Evolutionary conservation across 2,888 invertebrate genomes (phyloP).

Genomic region (Trachelus tabidus): DNA sequence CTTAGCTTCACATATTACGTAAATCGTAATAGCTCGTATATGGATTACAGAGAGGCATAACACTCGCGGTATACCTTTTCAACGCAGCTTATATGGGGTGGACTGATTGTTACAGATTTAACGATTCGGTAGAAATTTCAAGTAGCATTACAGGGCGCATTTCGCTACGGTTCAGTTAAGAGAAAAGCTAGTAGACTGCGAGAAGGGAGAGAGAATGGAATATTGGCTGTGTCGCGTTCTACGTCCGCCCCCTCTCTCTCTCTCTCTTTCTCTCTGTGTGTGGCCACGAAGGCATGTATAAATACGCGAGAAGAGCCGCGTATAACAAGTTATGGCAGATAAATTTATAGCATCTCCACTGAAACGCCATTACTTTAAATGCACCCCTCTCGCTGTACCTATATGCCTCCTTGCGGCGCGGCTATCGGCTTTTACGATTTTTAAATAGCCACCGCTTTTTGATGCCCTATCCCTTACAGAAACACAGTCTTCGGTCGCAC

Average conservation of each 20-base stretch:
- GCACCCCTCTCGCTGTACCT: conserved; percentile 22
- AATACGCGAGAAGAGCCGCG: conserved; percentile 65
- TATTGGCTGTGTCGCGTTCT: not conserved
- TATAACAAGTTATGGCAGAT: conserved; percentile 67
- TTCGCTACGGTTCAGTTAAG: not conserved
- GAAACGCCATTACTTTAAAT: conserved; percentile 64
- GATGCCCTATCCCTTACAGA: conserved; percentile 14
- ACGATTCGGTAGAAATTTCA: conserved; percentile 28
- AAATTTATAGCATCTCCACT: conserved; percentile 67
- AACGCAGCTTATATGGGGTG: conserved; percentile 18
- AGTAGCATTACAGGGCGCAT: not conserved
- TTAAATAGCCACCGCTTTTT: conserved; percentile 52
- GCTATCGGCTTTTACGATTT: conserved; percentile 64
- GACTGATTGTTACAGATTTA: conserved; percentile 34
- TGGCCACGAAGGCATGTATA: conserved; percentile 62
- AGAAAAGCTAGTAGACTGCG: not conserved
- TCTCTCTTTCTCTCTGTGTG: conserved; percentile 44
- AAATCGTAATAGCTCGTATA: conserved; percentile 33
- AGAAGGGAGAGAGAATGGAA: not conserved
- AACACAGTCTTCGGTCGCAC: conserved; percentile 3
- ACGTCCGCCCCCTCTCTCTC: conserved; percentile 27
- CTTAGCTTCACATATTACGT: conserved; percentile 28
- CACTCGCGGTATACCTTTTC: conserved; percentile 18
- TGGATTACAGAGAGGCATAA: conserved; percentile 23
- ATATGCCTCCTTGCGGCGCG: conserved; percentile 20